These are phyloP conservation scores for Paracentrotus lividus DNA, from an alignment of 53 echinoderm and acorn worm genomes.

Conservation along the genomic window DNA sequence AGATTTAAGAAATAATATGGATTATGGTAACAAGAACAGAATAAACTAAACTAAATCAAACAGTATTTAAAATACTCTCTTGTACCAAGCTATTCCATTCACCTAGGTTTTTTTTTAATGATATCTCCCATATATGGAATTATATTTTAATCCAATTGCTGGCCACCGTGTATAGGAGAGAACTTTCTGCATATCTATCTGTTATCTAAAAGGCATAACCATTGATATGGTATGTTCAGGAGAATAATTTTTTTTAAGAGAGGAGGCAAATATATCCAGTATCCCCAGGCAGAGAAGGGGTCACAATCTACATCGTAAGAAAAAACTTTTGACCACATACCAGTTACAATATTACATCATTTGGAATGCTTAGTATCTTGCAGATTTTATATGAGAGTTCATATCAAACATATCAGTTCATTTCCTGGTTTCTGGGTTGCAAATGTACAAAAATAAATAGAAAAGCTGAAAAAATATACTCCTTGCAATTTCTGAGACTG, in stretches of 20 bases:
- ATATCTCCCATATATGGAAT: neutral
- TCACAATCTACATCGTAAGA: neutral
- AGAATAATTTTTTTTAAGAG: neutral
- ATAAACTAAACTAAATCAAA: no score
- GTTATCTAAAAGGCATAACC: neutral
- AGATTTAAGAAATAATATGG: neutral
- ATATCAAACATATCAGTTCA: neutral
- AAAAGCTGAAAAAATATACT: neutral
- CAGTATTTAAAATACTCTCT: no score
- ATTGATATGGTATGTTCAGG: neutral
- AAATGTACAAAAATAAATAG: conserved; percentile 17
- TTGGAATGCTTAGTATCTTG: neutral
- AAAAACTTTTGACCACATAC: neutral
- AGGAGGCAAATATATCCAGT: neutral
- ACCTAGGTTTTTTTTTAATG: neutral
- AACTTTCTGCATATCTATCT: neutral
- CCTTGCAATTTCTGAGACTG: conserved; percentile 1
- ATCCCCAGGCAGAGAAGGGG: neutral
- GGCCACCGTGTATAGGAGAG: no score
- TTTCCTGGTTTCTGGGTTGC: neutral
- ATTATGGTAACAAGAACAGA: neutral
- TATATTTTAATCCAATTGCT: neutral
- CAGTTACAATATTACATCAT: neutral
- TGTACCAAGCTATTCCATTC: no score
- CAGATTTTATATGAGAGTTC: neutral